Evolutionary conservation across 2,113 vertebrate genomes (phyloP).

Genomic region (Puntigrus tetrazona): DNA sequence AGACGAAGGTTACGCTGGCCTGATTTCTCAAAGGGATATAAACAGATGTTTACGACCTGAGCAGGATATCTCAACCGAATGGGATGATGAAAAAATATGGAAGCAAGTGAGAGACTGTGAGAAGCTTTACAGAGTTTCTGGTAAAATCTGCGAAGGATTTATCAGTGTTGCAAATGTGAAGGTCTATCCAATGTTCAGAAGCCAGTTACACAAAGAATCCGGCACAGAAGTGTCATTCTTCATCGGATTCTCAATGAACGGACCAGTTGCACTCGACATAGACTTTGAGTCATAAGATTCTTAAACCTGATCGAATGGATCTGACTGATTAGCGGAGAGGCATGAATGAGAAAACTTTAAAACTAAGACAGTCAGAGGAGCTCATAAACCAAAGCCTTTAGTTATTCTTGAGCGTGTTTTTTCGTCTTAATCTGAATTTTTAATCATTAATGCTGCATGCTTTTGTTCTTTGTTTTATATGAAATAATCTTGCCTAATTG

Average conservation of each 20-base stretch:
- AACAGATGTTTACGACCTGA: neutral
- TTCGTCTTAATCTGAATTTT: too few species aligned
- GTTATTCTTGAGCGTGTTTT: neutral
- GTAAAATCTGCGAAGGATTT: slow-evolving; percentile 39
- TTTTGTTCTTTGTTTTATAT: neutral
- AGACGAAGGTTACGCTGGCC: slow-evolving; percentile 55
- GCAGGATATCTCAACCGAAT: slow-evolving; percentile 51
- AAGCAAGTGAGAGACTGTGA: slow-evolving; percentile 51
- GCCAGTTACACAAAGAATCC: slow-evolving; percentile 54
- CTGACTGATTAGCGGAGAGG: neutral
- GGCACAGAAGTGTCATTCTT: slow-evolving; percentile 64
- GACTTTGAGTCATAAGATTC: slow-evolving; percentile 57
- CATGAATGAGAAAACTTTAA: neutral
- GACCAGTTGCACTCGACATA: slow-evolving; percentile 69
- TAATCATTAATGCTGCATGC: neutral
- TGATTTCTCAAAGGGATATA: slow-evolving; percentile 58
- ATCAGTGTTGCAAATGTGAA: slow-evolving; percentile 47
- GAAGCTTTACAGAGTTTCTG: slow-evolving; percentile 61
- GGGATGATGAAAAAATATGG: slow-evolving; percentile 67
- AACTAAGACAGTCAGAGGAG: neutral
- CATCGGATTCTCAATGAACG: slow-evolving; percentile 69
- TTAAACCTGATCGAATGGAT: neutral
- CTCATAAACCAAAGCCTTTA: neutral
- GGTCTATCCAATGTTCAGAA: slow-evolving; percentile 63
- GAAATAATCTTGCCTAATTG: neutral